These are phyloP conservation scores for Drosophila hamatofila DNA, from an alignment of 2,888 invertebrate species.

Conservation along the genomic window DNA sequence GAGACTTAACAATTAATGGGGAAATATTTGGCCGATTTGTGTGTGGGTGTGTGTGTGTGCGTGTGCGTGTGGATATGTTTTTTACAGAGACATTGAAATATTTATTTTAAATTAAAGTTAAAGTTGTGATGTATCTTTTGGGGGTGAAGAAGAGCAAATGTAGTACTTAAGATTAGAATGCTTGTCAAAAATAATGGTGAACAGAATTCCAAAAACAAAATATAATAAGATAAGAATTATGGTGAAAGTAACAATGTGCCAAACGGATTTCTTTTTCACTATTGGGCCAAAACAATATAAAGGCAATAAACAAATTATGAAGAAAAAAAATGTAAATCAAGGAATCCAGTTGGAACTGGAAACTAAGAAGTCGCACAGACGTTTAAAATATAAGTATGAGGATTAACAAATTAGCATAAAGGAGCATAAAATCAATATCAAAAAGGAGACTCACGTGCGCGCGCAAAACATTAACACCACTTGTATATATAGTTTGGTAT, in stretches of 20 bases:
- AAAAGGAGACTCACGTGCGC: constrained; percentile 82
- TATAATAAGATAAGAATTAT: constrained; percentile 15
- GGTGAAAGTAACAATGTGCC: constrained; percentile 31
- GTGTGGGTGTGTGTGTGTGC: background rate
- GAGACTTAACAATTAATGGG: constrained; percentile 68
- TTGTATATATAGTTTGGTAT: constrained; percentile 33
- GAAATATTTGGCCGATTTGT: constrained; percentile 35
- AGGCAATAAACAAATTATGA: background rate
- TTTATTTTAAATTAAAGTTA: constrained; percentile 39
- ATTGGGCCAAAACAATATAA: background rate
- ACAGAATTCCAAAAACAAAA: constrained; percentile 35
- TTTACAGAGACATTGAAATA: constrained; percentile 45
- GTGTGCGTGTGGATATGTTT: constrained; percentile 10
- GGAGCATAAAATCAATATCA: constrained; percentile 74
- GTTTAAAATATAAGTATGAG: constrained; percentile 43
- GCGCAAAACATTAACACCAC: constrained; percentile 82
- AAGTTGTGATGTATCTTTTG: constrained; percentile 68
- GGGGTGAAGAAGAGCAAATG: constrained; percentile 44
- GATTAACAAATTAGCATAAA: constrained; percentile 56
- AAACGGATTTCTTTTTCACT: constrained; percentile 13
- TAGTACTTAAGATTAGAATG: constrained; percentile 64
- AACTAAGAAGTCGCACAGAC: constrained; percentile 58
- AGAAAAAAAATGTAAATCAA: constrained; percentile 18
- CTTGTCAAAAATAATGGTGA: constrained; percentile 51
- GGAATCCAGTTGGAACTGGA: constrained; percentile 41